Conservation (phyloP, 2,113 vertebrate genomes). For the Larimichthys crocea region DNA sequence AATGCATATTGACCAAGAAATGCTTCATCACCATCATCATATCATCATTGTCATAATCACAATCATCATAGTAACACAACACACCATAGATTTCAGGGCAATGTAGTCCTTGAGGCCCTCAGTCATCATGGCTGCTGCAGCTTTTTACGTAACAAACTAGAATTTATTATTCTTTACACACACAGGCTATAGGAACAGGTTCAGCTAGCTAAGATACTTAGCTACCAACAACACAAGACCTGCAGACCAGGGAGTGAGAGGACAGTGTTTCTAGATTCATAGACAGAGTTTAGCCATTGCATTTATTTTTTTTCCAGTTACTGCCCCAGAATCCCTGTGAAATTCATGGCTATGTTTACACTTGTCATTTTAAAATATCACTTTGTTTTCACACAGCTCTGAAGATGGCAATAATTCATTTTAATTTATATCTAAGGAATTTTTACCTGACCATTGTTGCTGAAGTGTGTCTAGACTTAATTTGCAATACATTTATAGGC, state of each 20-base stretch:
- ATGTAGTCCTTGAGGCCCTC: slow-evolving; percentile 44
- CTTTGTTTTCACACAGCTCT: not conserved
- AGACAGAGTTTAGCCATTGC: slow-evolving; percentile 67
- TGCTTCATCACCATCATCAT: slow-evolving; percentile 47
- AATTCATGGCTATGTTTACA: slow-evolving; percentile 6
- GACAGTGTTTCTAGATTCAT: slow-evolving; percentile 47
- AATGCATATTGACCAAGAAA: slow-evolving; percentile 73
- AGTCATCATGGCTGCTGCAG: slow-evolving; percentile 66
- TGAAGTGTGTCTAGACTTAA: not conserved
- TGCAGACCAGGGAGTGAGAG: slow-evolving; percentile 50
- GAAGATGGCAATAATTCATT: not conserved
- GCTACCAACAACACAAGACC: slow-evolving; percentile 70
- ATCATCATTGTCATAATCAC: slow-evolving; percentile 52
- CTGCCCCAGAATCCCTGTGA: not conserved
- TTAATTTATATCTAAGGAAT: not conserved
- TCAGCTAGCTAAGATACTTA: slow-evolving; percentile 76
- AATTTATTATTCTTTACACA: slow-evolving; percentile 71
- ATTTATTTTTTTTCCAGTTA: not conserved
- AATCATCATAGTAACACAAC: slow-evolving; percentile 64
- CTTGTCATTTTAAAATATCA: not conserved
- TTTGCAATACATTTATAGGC: not conserved
- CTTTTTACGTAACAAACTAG: slow-evolving; percentile 73
- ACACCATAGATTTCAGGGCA: slow-evolving; percentile 45
- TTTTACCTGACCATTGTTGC: not conserved
- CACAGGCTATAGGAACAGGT: slow-evolving; percentile 71